These are phyloP conservation scores for Pammene aurita DNA, from an alignment of 2,888 invertebrate genomes.

Conservation along the genomic window DNA sequence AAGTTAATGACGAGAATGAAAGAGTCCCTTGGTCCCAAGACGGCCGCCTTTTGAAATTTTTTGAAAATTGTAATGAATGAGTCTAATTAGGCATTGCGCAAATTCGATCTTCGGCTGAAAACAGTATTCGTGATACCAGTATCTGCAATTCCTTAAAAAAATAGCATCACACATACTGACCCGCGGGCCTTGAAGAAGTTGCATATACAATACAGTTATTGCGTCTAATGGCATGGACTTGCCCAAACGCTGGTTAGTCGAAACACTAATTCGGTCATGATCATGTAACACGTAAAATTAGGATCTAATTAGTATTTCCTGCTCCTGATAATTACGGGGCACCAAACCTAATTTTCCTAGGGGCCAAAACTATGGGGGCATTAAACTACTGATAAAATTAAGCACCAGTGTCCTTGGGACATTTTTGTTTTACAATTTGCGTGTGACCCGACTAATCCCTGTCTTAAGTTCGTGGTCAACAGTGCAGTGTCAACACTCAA, in stretches of 20 bases:
- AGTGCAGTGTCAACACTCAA: not conserved
- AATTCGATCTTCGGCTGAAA: not conserved
- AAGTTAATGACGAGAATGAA: constrained; percentile 12
- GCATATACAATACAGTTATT: too few species aligned
- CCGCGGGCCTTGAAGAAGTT: too few species aligned
- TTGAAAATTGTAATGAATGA: not conserved
- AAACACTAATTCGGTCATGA: not conserved
- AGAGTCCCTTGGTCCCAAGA: not conserved
- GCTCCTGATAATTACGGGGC: not conserved
- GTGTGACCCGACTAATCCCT: not conserved
- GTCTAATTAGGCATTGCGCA: not conserved
- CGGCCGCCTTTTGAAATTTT: not conserved
- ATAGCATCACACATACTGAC: too few species aligned
- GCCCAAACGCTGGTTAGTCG: too few species aligned
- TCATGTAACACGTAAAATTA: not conserved
- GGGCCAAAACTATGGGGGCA: not conserved
- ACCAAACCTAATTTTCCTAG: not conserved
- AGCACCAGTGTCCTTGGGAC: too few species aligned
- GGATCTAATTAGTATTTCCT: constrained; percentile 8
- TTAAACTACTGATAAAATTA: too few species aligned
- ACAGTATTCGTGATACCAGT: too few species aligned
- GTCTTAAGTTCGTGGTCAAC: not conserved
- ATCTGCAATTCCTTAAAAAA: too few species aligned
- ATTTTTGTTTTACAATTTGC: too few species aligned
- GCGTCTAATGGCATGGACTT: too few species aligned